Base-by-base conservation (phyloP, 1,140 invertebrate genomes). In the Bombus picipes region DNA sequence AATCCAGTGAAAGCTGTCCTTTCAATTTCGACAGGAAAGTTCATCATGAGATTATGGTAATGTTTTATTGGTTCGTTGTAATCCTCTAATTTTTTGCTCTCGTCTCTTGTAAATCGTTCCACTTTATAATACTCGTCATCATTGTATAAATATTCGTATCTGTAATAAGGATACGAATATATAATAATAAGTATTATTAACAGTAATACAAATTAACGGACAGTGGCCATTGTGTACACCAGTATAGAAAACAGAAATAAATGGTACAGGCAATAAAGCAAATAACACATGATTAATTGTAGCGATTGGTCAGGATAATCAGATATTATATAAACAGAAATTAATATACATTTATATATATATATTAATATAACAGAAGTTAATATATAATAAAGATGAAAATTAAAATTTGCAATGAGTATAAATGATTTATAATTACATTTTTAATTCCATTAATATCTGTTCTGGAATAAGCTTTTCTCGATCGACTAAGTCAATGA, bases 1-100 rank as follows among this genome's bases (percentile, higher is more conserved):
- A 99, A 97, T n/a, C 98, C 98, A 80, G 98, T 97, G 57, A 97
- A 96, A 59, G 97, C 95, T 3, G 97, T 97, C 76, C 96, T 96
- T 90, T 97, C 96, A 41, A 97, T 95, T 80, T 96, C 96, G 4
- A 96, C 95, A 9, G 97, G 96, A 83, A 98, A 97, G 89, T 96
- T 96, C 89, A 96, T 95, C 75, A 96, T 96, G 34, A 98, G 94
- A 68, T 96, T 94, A 66, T 97, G 96, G 92, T 97, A 98, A 83
- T 96, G 95, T n/a, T 96, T 93, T 32, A 98, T 96, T 91, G 96
- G 95, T 57, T 95, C 95, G 72, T 96, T 96, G 91, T 96, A 97
- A 73, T 97, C 96, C 43, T 97, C 96, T 81, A 98, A 97, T 3
- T 94, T 94, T 88, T 96, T 96, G 25, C 93, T 95, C 6, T 96